Conservation (phyloP, 2,113 vertebrate genomes). For the Ammodramus savannarum region DNA sequence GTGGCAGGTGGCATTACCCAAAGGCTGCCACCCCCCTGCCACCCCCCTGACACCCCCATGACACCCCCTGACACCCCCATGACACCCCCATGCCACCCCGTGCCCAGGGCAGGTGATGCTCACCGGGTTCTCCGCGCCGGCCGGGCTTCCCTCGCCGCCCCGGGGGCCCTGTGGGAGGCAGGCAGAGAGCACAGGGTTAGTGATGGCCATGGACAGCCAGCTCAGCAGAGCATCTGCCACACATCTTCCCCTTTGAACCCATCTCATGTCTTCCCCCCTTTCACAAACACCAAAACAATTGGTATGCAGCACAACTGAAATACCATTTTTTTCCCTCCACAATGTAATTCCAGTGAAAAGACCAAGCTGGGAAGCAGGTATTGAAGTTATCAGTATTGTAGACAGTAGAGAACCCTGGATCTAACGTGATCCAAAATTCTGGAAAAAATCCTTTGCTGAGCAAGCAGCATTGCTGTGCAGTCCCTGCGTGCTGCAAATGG, state of each 20-base stretch:
- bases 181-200: conserved; percentile 51
- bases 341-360: neutral
- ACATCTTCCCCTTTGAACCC: rapidly evolving
- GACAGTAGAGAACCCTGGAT: rapidly evolving
- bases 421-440: neutral
- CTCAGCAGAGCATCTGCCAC: rapidly evolving
- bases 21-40: neutral
- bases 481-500: rapidly evolving
- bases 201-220: rapidly evolving
- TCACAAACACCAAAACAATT: rapidly evolving
- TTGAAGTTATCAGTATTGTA: neutral
- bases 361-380: neutral
- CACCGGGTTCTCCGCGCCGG: conserved; percentile 88
- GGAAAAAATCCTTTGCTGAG: neutral
- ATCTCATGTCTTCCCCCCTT: rapidly evolving
- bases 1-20: rapidly evolving
- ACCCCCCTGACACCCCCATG: rapidly evolving
- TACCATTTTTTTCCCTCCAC: rapidly evolving
- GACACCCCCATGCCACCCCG: rapidly evolving
- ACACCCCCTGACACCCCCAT: neutral
- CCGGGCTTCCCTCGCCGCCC: conserved; percentile 91
- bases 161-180: conserved; percentile 80
- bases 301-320: neutral
- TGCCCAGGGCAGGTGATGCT: neutral
- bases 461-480: rapidly evolving